Conservation (phyloP, 2,888 invertebrate genomes). For the Nymphalis c-album region DNA sequence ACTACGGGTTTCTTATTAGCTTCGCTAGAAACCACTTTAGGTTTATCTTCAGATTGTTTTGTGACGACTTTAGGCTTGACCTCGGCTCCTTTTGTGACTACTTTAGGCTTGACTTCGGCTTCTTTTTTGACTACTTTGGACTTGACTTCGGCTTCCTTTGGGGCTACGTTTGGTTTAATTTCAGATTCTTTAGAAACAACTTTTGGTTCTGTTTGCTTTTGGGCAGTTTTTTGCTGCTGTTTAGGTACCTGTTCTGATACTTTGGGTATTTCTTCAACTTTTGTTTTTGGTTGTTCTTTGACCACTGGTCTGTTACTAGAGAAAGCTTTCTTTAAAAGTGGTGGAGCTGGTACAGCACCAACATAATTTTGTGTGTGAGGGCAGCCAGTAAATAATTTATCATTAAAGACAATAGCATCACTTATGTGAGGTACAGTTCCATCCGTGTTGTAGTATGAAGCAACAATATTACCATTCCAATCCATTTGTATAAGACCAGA, state of each 20-base stretch:
- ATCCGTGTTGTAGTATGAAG: conserved; percentile 84
- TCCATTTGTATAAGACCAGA: conserved; percentile 85
- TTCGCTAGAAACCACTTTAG: conserved; percentile 46
- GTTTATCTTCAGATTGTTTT: conserved; percentile 24
- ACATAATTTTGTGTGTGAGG: conserved; percentile 84
- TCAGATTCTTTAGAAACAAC: conserved; percentile 16
- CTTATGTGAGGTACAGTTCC: conserved; percentile 78
- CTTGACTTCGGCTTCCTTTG: conserved; percentile 21
- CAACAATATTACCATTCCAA: conserved; percentile 86
- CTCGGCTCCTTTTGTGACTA: conserved; percentile 18
- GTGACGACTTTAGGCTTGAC: conserved; percentile 17
- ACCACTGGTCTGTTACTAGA: conserved; percentile 29
- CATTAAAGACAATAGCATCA: conserved; percentile 85
- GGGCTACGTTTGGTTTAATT: conserved; percentile 13
- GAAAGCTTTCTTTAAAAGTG: conserved; percentile 71
- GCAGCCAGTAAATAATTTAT: conserved; percentile 85
- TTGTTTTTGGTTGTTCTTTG: conserved; percentile 34
- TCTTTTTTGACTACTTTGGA: conserved; percentile 20
- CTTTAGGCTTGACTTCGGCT: conserved; percentile 11
- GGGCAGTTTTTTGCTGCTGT: conserved; percentile 17
- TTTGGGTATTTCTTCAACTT: conserved; percentile 37
- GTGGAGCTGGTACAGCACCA: conserved; percentile 82
- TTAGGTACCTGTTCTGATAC: conserved; percentile 24
- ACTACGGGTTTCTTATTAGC: conserved; percentile 28
- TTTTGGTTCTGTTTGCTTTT: conserved; percentile 25